Evolutionary conservation across 2,113 vertebrate species (phyloP), one percentile per base, ranked within the genome.

Genomic region (Acinonyx jubatus): DNA sequence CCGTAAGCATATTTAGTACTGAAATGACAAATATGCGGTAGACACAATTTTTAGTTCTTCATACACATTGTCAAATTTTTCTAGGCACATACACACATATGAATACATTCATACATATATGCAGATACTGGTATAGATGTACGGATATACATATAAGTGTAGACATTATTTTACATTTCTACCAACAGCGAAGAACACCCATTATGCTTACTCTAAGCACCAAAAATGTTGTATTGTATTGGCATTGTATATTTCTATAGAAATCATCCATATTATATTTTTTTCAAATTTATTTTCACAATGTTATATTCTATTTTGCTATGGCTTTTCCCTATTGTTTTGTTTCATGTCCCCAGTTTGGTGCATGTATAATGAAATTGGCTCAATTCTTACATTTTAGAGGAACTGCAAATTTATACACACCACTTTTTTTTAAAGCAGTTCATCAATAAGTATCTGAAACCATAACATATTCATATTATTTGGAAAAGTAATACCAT

Each of bases 391-490:
- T 89, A 38, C 13, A 74, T 96, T 95, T 95, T 66, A 88, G 68
- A 92, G 36, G 15, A 97, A 93, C 33, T 88, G 7, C 93, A 92
- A 86, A 97, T 95, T 97, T 97, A 96, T 95, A 96, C 4, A 66
- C 23, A 79, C 2, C 45, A 33, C 31, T 74, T 85, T 96, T 96
- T 57, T 83, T 78, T 38, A 96, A 96, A 95, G 38, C n/a, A 79
- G 73, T 89, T 93, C 76, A 79, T 68, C 68, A 95, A 50, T 94
- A 96, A 87, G n/a, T 88, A 94, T 73, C 57, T 86, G 25, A 94
- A 95, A 55, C 33, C 63, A 94, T 96, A 97, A 85, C 88, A 97
- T 82, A 96, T 97, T 95, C 68, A 92, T 96, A 94, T 94, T 95
- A 95, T 92, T 91, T 97, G 69, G 90, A 92, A 96, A 97, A 93